Conservation (phyloP, 2,113 vertebrate genomes). For the Phoenicopterus ruber region DNA sequence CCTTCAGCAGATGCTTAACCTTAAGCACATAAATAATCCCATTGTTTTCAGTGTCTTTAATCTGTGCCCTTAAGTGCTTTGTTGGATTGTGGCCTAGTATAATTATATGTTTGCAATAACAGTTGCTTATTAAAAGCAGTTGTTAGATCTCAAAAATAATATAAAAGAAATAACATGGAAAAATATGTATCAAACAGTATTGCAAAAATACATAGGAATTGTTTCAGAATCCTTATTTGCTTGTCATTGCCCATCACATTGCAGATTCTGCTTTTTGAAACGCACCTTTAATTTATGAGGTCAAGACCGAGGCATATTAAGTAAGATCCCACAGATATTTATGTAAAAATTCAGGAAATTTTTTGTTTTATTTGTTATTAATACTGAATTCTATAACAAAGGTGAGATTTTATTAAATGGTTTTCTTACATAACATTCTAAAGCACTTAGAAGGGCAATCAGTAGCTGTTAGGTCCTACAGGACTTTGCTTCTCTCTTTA, state of each 20-base stretch:
- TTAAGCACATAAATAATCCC: conserved; percentile 63
- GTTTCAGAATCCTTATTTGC: neutral
- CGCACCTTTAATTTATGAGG: neutral
- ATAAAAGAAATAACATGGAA: conserved; percentile 39
- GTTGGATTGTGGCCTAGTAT: conserved; percentile 66
- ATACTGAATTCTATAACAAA: neutral
- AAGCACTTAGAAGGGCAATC: neutral
- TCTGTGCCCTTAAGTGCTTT: conserved; percentile 65
- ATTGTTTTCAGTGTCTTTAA: conserved; percentile 69
- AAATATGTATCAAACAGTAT: conserved; percentile 2
- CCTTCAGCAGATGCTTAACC: conserved; percentile 69
- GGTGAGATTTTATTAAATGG: neutral
- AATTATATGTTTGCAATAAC: conserved; percentile 65
- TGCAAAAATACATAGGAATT: neutral
- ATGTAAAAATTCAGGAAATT: neutral
- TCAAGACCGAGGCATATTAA: neutral
- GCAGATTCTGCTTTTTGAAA: neutral
- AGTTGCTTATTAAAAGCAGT: conserved; percentile 65
- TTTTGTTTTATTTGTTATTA: neutral
- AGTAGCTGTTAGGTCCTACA: neutral
- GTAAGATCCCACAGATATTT: neutral
- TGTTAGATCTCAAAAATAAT: conserved; percentile 62
- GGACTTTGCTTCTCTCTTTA: neutral
- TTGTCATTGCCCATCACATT: neutral
- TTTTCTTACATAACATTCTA: neutral